Percentiles rank a stretch among this genome's conserved stretches.
Evolutionary conservation across 1,140 invertebrate species (phyloP).

Genomic region (Drosophila hydei): DNA sequence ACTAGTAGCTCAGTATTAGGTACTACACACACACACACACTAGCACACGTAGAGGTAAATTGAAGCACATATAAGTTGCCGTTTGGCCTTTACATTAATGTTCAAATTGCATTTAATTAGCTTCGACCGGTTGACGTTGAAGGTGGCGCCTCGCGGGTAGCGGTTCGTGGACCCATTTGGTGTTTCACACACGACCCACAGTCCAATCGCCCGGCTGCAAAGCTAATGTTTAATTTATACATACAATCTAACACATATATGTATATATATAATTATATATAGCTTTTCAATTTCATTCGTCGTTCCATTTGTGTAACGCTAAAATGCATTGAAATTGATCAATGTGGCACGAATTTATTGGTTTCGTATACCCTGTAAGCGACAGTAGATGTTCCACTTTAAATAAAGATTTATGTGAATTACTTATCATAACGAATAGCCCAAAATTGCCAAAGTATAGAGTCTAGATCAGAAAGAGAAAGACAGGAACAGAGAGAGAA

Average conservation of each 20-base stretch:
- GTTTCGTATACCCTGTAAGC: no score
- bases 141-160: background rate
- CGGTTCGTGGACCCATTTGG: background rate
- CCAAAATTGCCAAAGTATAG: no score
- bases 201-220: background rate
- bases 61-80: constrained; percentile 5
- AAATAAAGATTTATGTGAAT: no score
- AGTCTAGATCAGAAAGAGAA: no score
- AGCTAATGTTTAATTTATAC: constrained; percentile 9
- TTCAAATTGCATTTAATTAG: constrained; percentile 22
- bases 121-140: background rate
- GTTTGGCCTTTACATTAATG: constrained; percentile 9
- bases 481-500: no score
- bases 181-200: background rate
- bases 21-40: background rate
- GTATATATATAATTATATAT: no score
- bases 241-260: background rate
- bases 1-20: background rate
- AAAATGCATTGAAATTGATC: background rate
- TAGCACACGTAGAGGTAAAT: background rate
- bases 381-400: no score
- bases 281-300: background rate
- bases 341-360: no score
- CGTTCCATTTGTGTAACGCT: background rate
- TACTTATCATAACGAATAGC: no score